These are phyloP conservation scores for Leptestheria dahalacensis DNA, from an alignment of 1,140 invertebrate species.

Conservation along the genomic window DNA sequence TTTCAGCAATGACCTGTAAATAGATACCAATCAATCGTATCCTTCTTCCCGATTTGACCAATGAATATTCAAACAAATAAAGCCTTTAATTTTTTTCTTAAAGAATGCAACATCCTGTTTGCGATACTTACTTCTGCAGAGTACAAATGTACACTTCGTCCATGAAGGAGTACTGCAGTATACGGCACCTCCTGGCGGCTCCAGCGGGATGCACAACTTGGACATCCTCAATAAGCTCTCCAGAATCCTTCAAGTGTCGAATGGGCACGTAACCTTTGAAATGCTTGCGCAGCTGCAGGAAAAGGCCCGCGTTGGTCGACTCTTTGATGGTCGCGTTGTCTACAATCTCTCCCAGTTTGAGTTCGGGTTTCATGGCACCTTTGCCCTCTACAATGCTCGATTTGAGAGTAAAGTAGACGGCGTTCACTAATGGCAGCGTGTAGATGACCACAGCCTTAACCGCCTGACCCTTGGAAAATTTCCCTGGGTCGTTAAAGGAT, in stretches of 20 bases:
- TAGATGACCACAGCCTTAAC: slow-evolving; percentile 44
- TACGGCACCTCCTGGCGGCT: slow-evolving; percentile 37
- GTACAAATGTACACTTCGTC: slow-evolving; percentile 41
- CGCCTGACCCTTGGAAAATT: slow-evolving; percentile 29
- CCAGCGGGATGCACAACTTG: slow-evolving; percentile 32
- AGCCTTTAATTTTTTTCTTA: too few relatives aligned
- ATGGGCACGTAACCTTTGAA: background rate
- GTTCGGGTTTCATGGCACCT: background rate
- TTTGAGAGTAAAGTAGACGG: slow-evolving; percentile 39
- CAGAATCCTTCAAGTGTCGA: slow-evolving; percentile 22
- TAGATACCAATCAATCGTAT: slow-evolving; percentile 15
- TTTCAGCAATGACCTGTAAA: slow-evolving; percentile 16
- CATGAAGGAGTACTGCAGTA: slow-evolving; percentile 39
- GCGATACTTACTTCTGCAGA: slow-evolving; percentile 31
- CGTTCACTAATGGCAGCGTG: slow-evolving; percentile 46
- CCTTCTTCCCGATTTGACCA: background rate
- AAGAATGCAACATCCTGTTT: too few relatives aligned
- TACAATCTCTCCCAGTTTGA: background rate
- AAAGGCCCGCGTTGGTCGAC: slow-evolving; percentile 1
- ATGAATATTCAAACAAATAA: background rate
- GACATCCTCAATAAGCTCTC: slow-evolving; percentile 36
- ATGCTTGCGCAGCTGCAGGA: background rate
- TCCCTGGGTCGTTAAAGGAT: slow-evolving; percentile 21
- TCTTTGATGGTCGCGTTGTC: background rate
- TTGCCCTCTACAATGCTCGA: slow-evolving; percentile 24